Percentiles rank a stretch among this genome's conserved stretches.
Evolutionary conservation across 2,113 vertebrate species (phyloP).

Genomic region (Nanorana parkeri): DNA sequence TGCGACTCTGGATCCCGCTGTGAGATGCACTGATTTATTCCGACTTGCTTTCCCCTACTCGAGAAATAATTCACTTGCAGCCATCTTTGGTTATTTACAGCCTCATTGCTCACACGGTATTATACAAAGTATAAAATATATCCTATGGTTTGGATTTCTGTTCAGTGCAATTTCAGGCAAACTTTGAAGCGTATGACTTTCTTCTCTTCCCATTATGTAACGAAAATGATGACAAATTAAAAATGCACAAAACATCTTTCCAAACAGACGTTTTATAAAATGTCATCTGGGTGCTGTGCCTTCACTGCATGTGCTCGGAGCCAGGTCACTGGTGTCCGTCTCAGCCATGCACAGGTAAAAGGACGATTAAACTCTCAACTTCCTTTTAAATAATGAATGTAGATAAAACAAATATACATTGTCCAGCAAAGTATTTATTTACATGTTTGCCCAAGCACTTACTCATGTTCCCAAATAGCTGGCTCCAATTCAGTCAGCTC

Average conservation of each 20-base stretch:
- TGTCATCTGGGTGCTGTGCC: not conserved
- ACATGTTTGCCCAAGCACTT: too few relatives aligned
- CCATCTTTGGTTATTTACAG: conserved; percentile 21
- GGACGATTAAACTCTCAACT: too few relatives aligned
- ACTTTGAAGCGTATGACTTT: not conserved
- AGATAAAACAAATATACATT: too few relatives aligned
- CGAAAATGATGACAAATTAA: not conserved
- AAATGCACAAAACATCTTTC: not conserved
- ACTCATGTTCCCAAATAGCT: too few relatives aligned
- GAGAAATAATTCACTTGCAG: conserved; percentile 17
- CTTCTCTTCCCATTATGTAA: not conserved
- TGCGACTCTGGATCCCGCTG: conserved; percentile 10
- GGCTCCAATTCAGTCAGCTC: too few relatives aligned
- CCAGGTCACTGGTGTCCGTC: too few relatives aligned
- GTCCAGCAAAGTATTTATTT: too few relatives aligned
- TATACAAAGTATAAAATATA: conserved; percentile 14
- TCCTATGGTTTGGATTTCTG: not conserved
- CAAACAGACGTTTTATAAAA: not conserved
- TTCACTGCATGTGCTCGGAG: too few relatives aligned
- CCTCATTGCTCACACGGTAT: conserved; percentile 3
- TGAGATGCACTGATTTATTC: conserved; percentile 37
- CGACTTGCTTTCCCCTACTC: not conserved
- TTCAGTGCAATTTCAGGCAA: not conserved
- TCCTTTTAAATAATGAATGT: too few relatives aligned
- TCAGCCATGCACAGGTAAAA: too few relatives aligned